Base-by-base conservation (phyloP, 1,140 invertebrate species). In the Bombus ignitus region DNA sequence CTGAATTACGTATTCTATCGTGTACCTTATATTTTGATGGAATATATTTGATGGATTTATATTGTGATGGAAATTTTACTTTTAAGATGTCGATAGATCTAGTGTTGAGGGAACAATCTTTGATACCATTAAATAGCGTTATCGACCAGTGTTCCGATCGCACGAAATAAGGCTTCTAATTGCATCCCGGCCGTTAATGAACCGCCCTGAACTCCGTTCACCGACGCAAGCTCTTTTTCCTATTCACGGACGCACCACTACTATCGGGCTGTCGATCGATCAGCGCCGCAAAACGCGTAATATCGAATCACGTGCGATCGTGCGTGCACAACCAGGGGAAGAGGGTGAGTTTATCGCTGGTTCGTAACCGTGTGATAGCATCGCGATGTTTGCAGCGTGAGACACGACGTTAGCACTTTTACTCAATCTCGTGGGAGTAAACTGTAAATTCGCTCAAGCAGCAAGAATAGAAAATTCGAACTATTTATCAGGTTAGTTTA, bases 161-260 rank as follows among this genome's bases (percentile, higher is more conserved):
- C 47, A n/a, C 53, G 65, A 59, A 71, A 71, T 47, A 71, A 70
- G 82, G 74, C 82, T n/a, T 47, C 68, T 85, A 85, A 85, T 85
- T 80, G 77, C 57, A 47, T 80, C 53, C 53, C 68, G 44, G 42
- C 42, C 73, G 77, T 73, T 84, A 79, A 84, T 79, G 83, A 79
- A 84, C 76, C 83, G 9, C 25, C 28, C 68, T 62, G 42, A 78
- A 83, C 74, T 78, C 77, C 53, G 47, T 15, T 76, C 59, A 18
- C 35, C 62, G 42, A 2, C 28, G 47, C 47, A 37, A 47, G 6
- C 35, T 1, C 78, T 85, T 68, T 85, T 81, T 47, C 37, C 59
- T 18, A 57, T 85, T 71, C 57, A 66, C 35, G 4, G 22, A n/a
- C 59, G 12, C 10, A 25, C 12, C n/a, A 22, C 44, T 3, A 62